A percentile compares a stretch with the other conserved stretches of the same genome.
phyloP scores from a whole-genome alignment of 2,888 invertebrate genomes.

The Xylocampa areola region DNA sequence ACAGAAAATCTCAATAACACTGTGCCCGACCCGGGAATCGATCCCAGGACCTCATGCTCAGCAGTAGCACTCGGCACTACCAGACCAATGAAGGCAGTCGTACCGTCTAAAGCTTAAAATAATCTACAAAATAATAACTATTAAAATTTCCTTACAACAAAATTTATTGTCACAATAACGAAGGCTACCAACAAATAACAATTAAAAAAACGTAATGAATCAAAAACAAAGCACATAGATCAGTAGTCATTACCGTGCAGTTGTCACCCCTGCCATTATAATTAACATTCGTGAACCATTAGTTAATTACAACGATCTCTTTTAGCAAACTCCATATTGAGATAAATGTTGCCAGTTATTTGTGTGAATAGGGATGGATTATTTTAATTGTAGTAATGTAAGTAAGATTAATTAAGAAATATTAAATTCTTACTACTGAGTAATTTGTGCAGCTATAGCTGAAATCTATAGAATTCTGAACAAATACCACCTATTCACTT shows the following conservation, averaged over 20 bases:
- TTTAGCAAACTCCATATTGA: constrained; percentile 66
- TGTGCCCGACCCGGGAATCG: no score
- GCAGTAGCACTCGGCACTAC: no score
- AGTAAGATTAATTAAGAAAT: no score
- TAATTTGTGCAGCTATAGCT: no score
- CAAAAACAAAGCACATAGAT: constrained; percentile 58
- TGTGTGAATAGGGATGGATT: constrained; percentile 21
- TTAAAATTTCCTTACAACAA: not conserved
- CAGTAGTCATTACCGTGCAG: constrained; percentile 63
- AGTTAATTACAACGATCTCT: constrained; percentile 93
- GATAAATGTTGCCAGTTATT: constrained; percentile 59
- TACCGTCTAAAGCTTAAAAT: no score
- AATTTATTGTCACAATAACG: not conserved
- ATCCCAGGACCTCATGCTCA: no score
- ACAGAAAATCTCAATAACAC: no score
- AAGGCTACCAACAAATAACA: constrained; percentile 31
- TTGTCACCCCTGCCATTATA: constrained; percentile 89
- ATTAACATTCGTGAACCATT: constrained; percentile 93
- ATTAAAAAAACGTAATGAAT: constrained; percentile 59
- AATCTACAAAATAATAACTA: no score
- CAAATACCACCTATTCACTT: no score
- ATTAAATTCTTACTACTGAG: no score
- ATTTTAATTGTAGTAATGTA: constrained; percentile 28
- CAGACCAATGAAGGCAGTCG: no score
- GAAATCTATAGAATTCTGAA: no score